These are phyloP conservation scores for Camponotus floridanus DNA, from an alignment of 1,140 invertebrate species.

Conservation along the genomic window DNA sequence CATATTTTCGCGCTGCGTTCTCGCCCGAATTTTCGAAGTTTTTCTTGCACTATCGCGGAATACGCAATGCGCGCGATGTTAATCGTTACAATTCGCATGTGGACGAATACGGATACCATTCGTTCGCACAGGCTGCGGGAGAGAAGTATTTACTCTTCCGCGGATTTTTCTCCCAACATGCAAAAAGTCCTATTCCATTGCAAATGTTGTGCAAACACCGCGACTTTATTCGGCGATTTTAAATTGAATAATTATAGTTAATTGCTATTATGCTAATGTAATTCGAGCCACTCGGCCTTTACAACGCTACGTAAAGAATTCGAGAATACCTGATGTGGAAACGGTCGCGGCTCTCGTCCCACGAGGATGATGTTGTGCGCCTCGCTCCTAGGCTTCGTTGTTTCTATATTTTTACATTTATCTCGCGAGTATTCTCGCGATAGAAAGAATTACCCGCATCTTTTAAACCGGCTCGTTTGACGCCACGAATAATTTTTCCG, in stretches of 20 bases:
- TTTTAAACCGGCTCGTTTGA: neutral
- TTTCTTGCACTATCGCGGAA: slow-evolving; percentile 54
- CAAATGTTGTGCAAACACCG: slow-evolving; percentile 43
- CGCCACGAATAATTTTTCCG: neutral
- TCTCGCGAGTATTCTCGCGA: neutral
- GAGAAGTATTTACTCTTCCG: slow-evolving; percentile 6
- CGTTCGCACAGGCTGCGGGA: neutral
- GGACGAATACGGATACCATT: neutral
- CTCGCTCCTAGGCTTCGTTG: slow-evolving; percentile 28
- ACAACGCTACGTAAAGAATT: neutral
- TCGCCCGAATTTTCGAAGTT: slow-evolving; percentile 47
- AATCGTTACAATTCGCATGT: neutral
- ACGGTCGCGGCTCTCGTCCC: neutral
- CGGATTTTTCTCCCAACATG: neutral
- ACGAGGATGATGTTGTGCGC: too few relatives aligned
- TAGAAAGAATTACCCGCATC: slow-evolving; percentile 24
- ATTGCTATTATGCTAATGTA: slow-evolving; percentile 39
- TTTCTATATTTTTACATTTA: neutral
- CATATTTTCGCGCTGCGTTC: slow-evolving; percentile 41
- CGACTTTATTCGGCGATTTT: slow-evolving; percentile 42
- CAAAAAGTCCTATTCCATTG: slow-evolving; percentile 7
- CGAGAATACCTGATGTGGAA: slow-evolving; percentile 23
- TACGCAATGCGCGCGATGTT: slow-evolving; percentile 41
- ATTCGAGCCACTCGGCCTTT: slow-evolving; percentile 21
- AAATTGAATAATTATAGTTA: slow-evolving; percentile 57